Conservation (phyloP, 2,888 invertebrate genomes). For the Pyralis farinalis region DNA sequence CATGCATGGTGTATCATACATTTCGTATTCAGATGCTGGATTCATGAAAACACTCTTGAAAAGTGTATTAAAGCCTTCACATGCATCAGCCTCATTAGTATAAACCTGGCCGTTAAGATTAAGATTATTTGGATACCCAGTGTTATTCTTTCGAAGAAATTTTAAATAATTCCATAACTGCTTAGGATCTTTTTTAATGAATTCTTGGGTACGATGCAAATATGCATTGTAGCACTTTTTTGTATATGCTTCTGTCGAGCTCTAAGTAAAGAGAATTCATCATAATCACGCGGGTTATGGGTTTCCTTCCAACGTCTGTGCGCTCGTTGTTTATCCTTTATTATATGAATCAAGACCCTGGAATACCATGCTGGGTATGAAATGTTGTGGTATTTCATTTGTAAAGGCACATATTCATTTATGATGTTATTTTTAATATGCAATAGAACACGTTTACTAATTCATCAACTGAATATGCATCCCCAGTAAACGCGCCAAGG, state of each 20-base stretch:
- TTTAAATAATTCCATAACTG: background rate
- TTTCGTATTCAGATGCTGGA: background rate
- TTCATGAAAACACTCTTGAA: constrained; percentile 4
- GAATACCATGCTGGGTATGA: constrained; percentile 2
- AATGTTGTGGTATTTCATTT: background rate
- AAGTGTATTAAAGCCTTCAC: constrained; percentile 5
- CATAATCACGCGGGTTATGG: constrained; percentile 7
- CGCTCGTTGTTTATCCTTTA: constrained; percentile 3
- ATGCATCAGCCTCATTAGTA: background rate
- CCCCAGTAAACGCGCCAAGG: background rate
- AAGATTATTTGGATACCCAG: background rate
- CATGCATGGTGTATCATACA: too few species aligned
- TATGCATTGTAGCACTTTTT: constrained; percentile 3
- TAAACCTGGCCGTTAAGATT: background rate
- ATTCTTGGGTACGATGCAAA: background rate
- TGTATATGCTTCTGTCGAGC: constrained; percentile 1
- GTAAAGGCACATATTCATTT: background rate
- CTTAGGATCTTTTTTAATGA: background rate
- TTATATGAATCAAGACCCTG: background rate
- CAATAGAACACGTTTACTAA: background rate
- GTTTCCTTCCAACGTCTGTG: constrained; percentile 7
- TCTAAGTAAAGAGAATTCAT: constrained; percentile 8
- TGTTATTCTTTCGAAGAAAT: background rate
- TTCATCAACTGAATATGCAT: background rate
- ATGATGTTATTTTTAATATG: background rate